Conservation (phyloP, 1,140 invertebrate species). For the Hyles euphorbiae region DNA sequence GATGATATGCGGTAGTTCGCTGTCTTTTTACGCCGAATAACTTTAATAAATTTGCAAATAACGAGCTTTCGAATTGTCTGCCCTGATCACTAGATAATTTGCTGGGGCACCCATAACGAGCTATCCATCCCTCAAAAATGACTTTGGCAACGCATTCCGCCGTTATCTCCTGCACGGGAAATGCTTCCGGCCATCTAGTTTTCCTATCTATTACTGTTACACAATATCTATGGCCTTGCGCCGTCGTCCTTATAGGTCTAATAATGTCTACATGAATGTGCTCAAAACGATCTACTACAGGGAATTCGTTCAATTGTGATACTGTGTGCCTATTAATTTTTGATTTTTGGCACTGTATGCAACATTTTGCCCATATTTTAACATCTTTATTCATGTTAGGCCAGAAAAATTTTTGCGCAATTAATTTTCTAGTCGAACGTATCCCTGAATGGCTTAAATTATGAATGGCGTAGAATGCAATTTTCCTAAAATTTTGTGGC, state of each 20-base stretch:
- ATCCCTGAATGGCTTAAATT: constrained; percentile 1
- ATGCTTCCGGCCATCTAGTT: background rate
- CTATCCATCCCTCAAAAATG: constrained; percentile 1
- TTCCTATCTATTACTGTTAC: background rate
- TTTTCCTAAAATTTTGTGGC: background rate
- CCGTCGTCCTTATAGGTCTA: background rate
- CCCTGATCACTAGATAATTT: no score
- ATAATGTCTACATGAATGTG: background rate
- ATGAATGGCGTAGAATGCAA: background rate
- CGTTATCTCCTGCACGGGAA: no score
- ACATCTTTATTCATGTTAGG: constrained; percentile 4
- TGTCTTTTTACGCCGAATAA: constrained; percentile 41
- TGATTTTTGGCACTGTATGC: background rate
- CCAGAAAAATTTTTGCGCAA: background rate
- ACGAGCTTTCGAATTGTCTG: background rate
- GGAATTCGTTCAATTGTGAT: background rate
- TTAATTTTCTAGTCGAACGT: constrained; percentile 1
- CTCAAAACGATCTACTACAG: constrained; percentile 1
- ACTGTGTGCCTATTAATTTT: background rate
- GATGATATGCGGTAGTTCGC: constrained; percentile 55
- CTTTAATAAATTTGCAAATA: constrained; percentile 44
- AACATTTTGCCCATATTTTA: background rate
- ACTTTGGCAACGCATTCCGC: background rate
- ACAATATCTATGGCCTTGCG: background rate
- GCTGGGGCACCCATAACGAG: background rate